Base-by-base conservation (phyloP, 2,888 invertebrate species). In the Helicoverpa assulta region DNA sequence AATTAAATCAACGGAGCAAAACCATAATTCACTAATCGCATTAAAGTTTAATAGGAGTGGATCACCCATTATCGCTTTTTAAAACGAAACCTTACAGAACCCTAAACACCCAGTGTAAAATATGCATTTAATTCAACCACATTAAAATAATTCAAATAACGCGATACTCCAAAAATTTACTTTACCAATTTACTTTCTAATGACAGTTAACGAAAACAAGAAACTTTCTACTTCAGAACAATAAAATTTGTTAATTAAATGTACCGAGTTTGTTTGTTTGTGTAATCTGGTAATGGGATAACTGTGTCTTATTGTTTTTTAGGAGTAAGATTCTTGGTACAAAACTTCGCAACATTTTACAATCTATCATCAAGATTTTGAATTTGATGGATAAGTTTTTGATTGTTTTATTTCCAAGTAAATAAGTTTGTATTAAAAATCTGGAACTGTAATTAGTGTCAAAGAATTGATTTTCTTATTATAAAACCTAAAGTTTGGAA, bases 121-220 rank as follows among this genome's bases (percentile, higher is more conserved):
- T 72, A 81, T 67, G 68, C 63, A 70, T 75, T 67, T 40, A 40
- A 81, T 61, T 75, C 53, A 81, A 61, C 64, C 67, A 72, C 65
- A 57, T 78, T 73, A 67, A 69, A 33, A 55, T 43, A 70, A 71
- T 59, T 47, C 33, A 84, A 70, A 71, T 76, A 79, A 75, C 63
- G 55, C 54, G 52, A 37, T 67, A 60, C 58, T 67, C 47, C 21
- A 1, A 61, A 68, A 70, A 81, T n/a, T n/a, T n/a, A n/a, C n/a
- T n/a, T n/a, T n/a, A n/a, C n/a, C n/a, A 75, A 53, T 73, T 79
- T 67, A 76, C 84, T 82, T 70, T 79, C 62, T 79, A 84, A 82
- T 73, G 52, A 43, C 57, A 33, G 14, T 47, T 18, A n/a, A 40
- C 43, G 68, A 29, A 61, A 67, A 33, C 29, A 33, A 18, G 14